Base-by-base conservation (phyloP, 2,888 invertebrate species). In the Cataglyphis rosenhaueri region DNA sequence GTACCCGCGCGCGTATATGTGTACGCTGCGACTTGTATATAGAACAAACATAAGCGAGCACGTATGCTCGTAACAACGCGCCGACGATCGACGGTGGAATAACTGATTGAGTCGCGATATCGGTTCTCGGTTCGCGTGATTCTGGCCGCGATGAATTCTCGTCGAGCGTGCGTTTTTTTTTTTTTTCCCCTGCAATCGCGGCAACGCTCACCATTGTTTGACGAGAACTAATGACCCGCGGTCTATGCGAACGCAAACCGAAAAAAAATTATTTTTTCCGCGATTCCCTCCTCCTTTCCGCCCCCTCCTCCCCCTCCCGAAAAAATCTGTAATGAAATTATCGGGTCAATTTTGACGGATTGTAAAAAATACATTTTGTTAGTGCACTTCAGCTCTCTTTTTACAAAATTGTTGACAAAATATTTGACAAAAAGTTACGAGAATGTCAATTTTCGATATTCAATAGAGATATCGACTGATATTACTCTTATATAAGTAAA, bases 11-110 rank as follows among this genome's bases (percentile, higher is more conserved):
- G 57, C 18, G 6, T 25, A n/a, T 38, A 3, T 25, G 10, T 15
- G 3, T 55, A 32, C 3, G 6, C 25, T 18, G 48, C 48, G 52
- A 76, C 32, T 6, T 25, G 52, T 52, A 52, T 10, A 62, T 15
- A 66, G 74, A 75, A 65, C 64, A 61, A 71, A 68, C 82, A 66
- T 65, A 55, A 52, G 55, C 59, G 65, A 62, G 18, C 32, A 55
- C 59, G 75, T 44, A 52, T 55, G 87, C 35, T 83, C 82, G 87
- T 84, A 85, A 84, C 86, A 81, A 84, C 82, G 84, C 59, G 62
- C 41, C 59, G 75, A 62, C 86, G 86, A 85, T 89, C 86, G 87
- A 73, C 89, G 81, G 83, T 82, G 81, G 87, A 89, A 88, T 88
- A 88, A 86, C 82, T 79, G 87, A 88, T 85, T 73, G 86, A 71